Evolutionary conservation across 1,140 invertebrate genomes (phyloP), one percentile per base, ranked within the genome.

Genomic region (Atopsyche davidsoni): DNA sequence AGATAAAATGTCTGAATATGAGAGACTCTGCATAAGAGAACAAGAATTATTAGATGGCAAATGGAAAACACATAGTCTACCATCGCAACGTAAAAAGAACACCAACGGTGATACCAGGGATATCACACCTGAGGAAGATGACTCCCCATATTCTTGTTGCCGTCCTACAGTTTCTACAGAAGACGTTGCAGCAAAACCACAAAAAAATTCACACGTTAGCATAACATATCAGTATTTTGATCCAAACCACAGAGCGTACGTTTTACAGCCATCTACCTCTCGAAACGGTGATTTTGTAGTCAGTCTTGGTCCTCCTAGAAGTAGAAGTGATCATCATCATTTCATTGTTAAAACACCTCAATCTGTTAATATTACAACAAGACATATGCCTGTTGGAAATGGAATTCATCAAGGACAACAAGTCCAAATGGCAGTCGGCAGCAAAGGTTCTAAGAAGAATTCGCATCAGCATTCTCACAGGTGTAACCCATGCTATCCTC

Each of bases 41-140:
- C 79, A 85, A 46, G 86, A 92, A 61, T 73, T 94, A 17, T 72
- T 88, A 4, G 83, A 88, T 75, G 81, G 85, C 19, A 86, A 88
- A 68, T 89, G 87, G 86, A 90, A 89, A 68, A 90, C 87, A 1
- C 87, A 89, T 63, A 89, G 86, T 64, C 66, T 90, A 52, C 87
- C 87, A 43, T 87, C 87, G 1, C 75, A 87, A 38, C 89, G 89
- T 62, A 85, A 88, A 67, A 79, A 79, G 54, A 74, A 75, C 9
- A 77, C 71, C 1, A 71, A 72, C 21, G 69, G 66, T 0, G 70
- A 72, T 44, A 69, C 72, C 16, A 19, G 67, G 19, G 52, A 55
- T 23, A 66, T 65, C 39, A 61, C 65, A 59, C 58, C 69, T 4
- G 24, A 67, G 18, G 51, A 55, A 31, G 67, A 66, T 45, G 59